Evolutionary conservation across 1,140 invertebrate genomes (phyloP), one percentile per base, ranked within the genome.

Genomic region (Drosophila melanogaster): DNA sequence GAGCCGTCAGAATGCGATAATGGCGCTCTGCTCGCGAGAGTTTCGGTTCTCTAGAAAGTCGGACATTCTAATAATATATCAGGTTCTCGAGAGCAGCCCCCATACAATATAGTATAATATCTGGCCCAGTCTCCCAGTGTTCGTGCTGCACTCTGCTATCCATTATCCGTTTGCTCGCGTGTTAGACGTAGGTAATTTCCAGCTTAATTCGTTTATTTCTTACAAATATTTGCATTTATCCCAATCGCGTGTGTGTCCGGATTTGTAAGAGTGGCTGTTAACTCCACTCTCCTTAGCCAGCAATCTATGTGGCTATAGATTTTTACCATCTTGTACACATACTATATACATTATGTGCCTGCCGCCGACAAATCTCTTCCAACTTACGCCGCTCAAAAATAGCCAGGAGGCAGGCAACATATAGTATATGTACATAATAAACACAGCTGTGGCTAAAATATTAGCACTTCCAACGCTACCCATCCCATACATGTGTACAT

Each of bases 111-210:
- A 41, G 30, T 86, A 79, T 87, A 89, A 87, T 75, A 79, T 78
- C 50, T 56, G 65, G 64, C 77, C 75, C 60, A 61, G 81, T 51
- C 49, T 87, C 83, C 79, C 80, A 72, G 83, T 89, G 84, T 72
- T 71, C 84, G 84, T 83, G 83, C 83, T 87, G 83, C 83, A 86
- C 79, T 83, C 83, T 65, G 79, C 79, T 83, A 83, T 79, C 79
- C 64, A 84, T 79, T 76, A 79, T 79, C 83, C 65, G 83, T 71
- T 41, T 81, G 70, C 65, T 81, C 79, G 79, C 70, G 79, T 65
- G 61, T 77, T 57, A 73, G 76, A 83, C 84, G 76, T 79, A 87
- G 84, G 83, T 87, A 89, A 83, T 54, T 53, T 41, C 38, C 46
- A 44, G 51, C 43, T 71, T 76, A 44, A 11, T 12, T 44, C 17